phyloP scores from a whole-genome alignment of 1,140 invertebrate genomes.

The Drosophila takahashii region DNA sequence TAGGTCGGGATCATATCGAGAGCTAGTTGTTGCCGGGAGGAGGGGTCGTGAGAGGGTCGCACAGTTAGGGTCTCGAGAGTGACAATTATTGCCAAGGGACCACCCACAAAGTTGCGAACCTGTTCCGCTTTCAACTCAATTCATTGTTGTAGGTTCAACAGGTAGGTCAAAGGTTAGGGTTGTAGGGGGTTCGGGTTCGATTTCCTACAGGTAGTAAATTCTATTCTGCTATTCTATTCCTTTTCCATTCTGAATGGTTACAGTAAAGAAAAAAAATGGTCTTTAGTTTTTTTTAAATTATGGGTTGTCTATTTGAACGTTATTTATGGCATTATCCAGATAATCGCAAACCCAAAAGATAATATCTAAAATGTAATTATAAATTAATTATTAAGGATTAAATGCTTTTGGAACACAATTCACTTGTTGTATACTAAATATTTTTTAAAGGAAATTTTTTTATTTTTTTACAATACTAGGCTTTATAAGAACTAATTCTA shows the following conservation, averaged over 20 bases:
- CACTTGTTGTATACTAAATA: no score
- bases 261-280: constrained; percentile 9
- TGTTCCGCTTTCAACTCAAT: constrained; percentile 31
- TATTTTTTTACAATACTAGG: no score
- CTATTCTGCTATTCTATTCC: constrained; percentile 1
- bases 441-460: no score
- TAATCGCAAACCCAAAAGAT: neutral
- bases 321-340: constrained; percentile 11
- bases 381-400: no score
- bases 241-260: constrained; percentile 1
- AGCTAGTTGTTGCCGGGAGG: constrained; percentile 27
- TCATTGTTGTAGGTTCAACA: constrained; percentile 39
- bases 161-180: constrained; percentile 24
- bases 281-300: constrained; percentile 2
- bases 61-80: constrained; percentile 37
- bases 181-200: neutral
- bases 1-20: constrained; percentile 41
- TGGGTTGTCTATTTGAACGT: constrained; percentile 8
- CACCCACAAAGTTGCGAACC: constrained; percentile 42
- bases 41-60: constrained; percentile 25
- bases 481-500: no score
- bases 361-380: no score
- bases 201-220: constrained; percentile 23
- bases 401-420: no score
- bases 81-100: constrained; percentile 40